A percentile compares a stretch with the other conserved stretches of the same genome.
Conservation (phyloP, 2,113 vertebrate genomes). For the Casuarius casuarius region DNA sequence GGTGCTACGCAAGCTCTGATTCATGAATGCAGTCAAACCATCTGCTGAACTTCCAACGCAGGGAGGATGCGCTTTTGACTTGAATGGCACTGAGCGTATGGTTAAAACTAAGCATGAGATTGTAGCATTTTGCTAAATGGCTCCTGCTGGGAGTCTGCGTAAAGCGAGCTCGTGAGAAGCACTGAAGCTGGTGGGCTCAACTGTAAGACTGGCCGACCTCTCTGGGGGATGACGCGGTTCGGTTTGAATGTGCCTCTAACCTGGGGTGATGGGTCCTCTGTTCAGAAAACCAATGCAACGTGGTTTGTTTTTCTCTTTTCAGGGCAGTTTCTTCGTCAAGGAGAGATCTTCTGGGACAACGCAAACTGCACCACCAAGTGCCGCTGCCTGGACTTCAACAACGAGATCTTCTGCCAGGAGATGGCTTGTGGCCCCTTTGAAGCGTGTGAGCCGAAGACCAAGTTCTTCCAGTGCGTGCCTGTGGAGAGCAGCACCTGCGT, state of each 20-base stretch:
- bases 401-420: slow-evolving; percentile 91
- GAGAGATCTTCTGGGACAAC: slow-evolving; percentile 94
- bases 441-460: slow-evolving; percentile 87
- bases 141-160: background rate
- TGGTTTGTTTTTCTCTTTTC: slow-evolving; percentile 22
- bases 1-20: rapidly evolving
- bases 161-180: background rate
- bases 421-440: slow-evolving; percentile 89
- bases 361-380: slow-evolving; percentile 92
- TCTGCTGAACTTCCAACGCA: rapidly evolving
- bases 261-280: background rate
- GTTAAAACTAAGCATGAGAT: background rate
- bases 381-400: slow-evolving; percentile 92
- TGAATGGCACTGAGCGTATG: rapidly evolving
- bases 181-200: rapidly evolving
- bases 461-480: slow-evolving; percentile 92
- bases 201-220: background rate
- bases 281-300: rapidly evolving
- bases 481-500: slow-evolving; percentile 95
- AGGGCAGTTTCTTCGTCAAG: slow-evolving; percentile 93
- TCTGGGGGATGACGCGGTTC: background rate
- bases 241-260: background rate
- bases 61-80: background rate
- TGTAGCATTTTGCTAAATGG: rapidly evolving
- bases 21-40: rapidly evolving